These are phyloP conservation scores for Aphis craccivora DNA, from an alignment of 1,140 invertebrate species.

Conservation along the genomic window DNA sequence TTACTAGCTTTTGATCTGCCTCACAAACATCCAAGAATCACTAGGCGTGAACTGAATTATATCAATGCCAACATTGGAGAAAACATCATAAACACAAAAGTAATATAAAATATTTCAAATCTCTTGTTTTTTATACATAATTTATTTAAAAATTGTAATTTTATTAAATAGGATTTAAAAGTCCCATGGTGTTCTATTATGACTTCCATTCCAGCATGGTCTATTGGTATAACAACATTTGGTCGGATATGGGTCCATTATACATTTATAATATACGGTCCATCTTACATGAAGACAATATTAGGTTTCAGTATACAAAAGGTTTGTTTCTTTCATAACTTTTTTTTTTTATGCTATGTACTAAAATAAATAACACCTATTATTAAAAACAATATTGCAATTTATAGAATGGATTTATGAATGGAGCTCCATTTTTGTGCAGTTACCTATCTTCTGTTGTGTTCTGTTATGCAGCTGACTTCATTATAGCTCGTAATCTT, in stretches of 20 bases:
- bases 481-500: constrained; percentile 69
- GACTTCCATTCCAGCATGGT: constrained; percentile 80
- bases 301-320: constrained; percentile 74
- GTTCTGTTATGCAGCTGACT: constrained; percentile 76
- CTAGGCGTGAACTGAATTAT: constrained; percentile 73
- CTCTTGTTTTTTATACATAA: not conserved
- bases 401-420: constrained; percentile 72
- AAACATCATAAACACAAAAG: constrained; percentile 66
- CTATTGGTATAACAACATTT: constrained; percentile 78
- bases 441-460: constrained; percentile 75
- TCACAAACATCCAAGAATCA: constrained; percentile 76
- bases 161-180: constrained; percentile 62
- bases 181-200: constrained; percentile 82
- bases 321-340: constrained; percentile 63
- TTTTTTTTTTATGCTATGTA: not conserved
- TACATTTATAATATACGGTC: constrained; percentile 74
- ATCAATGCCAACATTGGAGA: constrained; percentile 72
- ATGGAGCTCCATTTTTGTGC: constrained; percentile 74
- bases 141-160: not conserved
- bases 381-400: not conserved
- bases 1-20: constrained; percentile 79
- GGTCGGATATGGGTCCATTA: constrained; percentile 78
- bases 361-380: not conserved
- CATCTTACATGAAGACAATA: constrained; percentile 76
- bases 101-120: constrained; percentile 60